These are phyloP conservation scores for Pseudomyrmex flavicornis DNA, from an alignment of 1,140 invertebrate genomes.

Conservation along the genomic window DNA sequence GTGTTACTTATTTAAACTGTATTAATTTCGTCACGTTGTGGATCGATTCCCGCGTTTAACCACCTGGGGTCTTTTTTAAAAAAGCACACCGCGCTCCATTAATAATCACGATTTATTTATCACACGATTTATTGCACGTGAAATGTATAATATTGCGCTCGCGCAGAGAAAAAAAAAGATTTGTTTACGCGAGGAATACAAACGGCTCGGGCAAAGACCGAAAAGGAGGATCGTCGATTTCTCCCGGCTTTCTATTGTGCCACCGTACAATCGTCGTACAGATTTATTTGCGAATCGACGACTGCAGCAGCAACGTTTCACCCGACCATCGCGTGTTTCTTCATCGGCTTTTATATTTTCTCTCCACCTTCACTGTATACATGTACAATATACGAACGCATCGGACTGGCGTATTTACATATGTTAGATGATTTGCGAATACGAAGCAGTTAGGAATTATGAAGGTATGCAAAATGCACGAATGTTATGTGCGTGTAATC, in stretches of 20 bases:
- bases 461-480: constrained; percentile 28
- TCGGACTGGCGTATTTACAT: constrained; percentile 31
- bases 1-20: constrained; percentile 58
- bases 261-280: constrained; percentile 5
- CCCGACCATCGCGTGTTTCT: constrained; percentile 28
- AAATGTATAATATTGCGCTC: constrained; percentile 57
- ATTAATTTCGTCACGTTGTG: constrained; percentile 55
- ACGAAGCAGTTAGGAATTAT: constrained; percentile 29
- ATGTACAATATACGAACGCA: constrained; percentile 4
- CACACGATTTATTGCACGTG: constrained; percentile 7
- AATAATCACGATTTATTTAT: constrained; percentile 59
- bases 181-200: constrained; percentile 28
- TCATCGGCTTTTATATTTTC: constrained; percentile 46
- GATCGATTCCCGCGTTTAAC: constrained; percentile 46
- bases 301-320: constrained; percentile 37
- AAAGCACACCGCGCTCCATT: constrained; percentile 19
- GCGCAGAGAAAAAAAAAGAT: constrained; percentile 5
- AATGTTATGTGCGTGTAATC: constrained; percentile 20
- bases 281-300: constrained; percentile 43
- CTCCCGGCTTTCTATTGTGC: constrained; percentile 18
- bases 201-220: background rate
- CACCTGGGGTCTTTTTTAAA: constrained; percentile 42
- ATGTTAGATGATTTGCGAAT: constrained; percentile 30
- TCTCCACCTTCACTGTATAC: constrained; percentile 2
- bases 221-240: constrained; percentile 1